phyloP scores from a whole-genome alignment of 2,888 invertebrate genomes.

The Autographa pulchrina region DNA sequence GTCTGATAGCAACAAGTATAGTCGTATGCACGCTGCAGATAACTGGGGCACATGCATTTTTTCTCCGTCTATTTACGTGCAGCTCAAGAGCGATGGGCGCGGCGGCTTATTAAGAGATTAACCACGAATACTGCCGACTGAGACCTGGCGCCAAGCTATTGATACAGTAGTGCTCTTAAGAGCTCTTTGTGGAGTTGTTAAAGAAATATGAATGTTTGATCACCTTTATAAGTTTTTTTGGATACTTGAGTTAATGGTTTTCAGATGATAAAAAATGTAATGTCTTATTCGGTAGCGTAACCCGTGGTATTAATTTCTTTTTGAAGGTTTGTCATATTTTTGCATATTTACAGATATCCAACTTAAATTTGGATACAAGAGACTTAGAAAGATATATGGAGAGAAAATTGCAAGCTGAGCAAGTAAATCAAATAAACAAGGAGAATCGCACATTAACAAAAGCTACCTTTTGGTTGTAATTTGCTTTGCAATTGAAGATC shows the following conservation, averaged over 20 bases:
- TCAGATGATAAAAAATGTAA: neutral
- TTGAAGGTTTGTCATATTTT: too few species aligned
- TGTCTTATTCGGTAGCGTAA: neutral
- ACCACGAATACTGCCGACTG: constrained; percentile 63
- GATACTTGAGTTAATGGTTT: constrained; percentile 17
- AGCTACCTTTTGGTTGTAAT: too few species aligned
- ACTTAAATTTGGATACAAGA: too few species aligned
- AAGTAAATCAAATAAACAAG: too few species aligned
- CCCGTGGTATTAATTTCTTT: neutral
- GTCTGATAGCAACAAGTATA: constrained; percentile 60
- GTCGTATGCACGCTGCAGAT: constrained; percentile 62
- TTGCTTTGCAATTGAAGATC: too few species aligned
- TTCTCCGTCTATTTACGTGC: constrained; percentile 77
- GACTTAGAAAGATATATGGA: too few species aligned
- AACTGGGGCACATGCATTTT: constrained; percentile 81
- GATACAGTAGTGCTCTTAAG: constrained; percentile 64
- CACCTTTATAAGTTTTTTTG: constrained; percentile 34
- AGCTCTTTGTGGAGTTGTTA: constrained; percentile 59
- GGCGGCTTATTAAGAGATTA: constrained; percentile 74
- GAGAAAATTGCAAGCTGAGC: too few species aligned
- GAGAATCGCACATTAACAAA: too few species aligned
- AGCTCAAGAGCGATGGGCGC: constrained; percentile 71
- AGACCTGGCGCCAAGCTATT: constrained; percentile 75
- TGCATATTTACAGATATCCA: too few species aligned
- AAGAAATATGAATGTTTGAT: constrained; percentile 41